Percentiles rank a stretch among this genome's conserved stretches.
Evolutionary conservation across 2,797 vertebrate genomes (phyloP).

Genomic region (Tamandua tetradactyla): DNA sequence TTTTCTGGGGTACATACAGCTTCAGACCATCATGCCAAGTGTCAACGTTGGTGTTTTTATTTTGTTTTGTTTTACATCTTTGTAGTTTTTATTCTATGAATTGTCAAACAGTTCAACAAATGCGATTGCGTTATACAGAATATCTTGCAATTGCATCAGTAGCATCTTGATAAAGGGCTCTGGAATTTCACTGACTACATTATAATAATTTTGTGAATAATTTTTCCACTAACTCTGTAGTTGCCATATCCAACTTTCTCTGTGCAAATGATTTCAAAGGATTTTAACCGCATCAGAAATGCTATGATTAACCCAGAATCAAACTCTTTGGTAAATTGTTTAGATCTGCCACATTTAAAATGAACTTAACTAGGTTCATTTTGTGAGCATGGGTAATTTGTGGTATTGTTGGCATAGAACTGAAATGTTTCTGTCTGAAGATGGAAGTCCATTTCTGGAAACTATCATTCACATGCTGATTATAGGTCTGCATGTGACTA

Average conservation of each 20-base stretch:
- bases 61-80: constrained; percentile 32
- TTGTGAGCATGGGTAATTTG: constrained; percentile 39
- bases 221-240: constrained; percentile 15
- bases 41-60: constrained; percentile 5
- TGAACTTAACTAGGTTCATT: background rate
- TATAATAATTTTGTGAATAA: constrained; percentile 56
- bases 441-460: constrained; percentile 49
- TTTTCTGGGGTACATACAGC: too few species aligned
- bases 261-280: constrained; percentile 45
- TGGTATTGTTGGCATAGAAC: constrained; percentile 5
- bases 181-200: constrained; percentile 50
- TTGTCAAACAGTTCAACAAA: constrained; percentile 10
- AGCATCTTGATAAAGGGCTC: constrained; percentile 58
- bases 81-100: background rate
- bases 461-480: constrained; percentile 43
- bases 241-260: constrained; percentile 49
- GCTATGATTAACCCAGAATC: constrained; percentile 63
- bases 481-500: background rate
- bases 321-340: constrained; percentile 38
- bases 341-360: background rate
- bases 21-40: background rate
- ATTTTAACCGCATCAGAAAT: constrained; percentile 53
- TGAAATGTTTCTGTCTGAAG: constrained; percentile 29
- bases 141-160: background rate
- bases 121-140: background rate